phyloP scores from a whole-genome alignment of 2,113 vertebrate genomes.

The Bostrychus sinensis region DNA sequence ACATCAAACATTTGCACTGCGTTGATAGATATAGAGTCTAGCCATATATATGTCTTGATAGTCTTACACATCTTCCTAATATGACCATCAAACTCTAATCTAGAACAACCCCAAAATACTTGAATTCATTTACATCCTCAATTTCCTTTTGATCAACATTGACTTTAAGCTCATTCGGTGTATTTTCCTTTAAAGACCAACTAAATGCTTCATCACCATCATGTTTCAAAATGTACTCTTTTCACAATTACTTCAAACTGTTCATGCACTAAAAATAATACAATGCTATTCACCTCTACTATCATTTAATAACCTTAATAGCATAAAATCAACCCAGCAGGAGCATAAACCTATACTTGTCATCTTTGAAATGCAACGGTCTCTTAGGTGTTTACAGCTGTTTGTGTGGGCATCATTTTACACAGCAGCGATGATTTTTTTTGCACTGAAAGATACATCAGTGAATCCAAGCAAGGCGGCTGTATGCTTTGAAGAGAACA shows the following conservation, averaged over 20 bases:
- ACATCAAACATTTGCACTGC: no score
- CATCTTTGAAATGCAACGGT: conserved; percentile 21
- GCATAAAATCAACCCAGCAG: not conserved
- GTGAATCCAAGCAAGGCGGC: conserved; percentile 50
- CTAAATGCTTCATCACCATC: not conserved
- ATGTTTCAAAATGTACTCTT: not conserved
- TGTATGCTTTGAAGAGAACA: conserved; percentile 71
- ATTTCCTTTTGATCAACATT: no score
- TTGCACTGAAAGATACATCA: conserved; percentile 48
- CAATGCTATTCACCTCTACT: not conserved
- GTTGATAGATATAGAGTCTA: no score
- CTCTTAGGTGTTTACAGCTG: conserved; percentile 36
- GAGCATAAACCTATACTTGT: conserved; percentile 11
- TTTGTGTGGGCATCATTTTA: conserved; percentile 35
- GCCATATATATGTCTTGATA: no score
- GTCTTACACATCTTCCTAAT: no score
- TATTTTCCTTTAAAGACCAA: no score
- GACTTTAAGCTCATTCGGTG: no score
- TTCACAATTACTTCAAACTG: not conserved
- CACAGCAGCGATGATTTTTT: conserved; percentile 47
- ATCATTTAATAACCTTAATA: conserved; percentile 11
- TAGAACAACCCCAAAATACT: no score
- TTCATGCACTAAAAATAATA: conserved; percentile 1
- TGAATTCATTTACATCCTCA: no score
- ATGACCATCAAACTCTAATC: no score